Conservation (phyloP, 2,113 vertebrate genomes). For the Aegotheles bennettii region DNA sequence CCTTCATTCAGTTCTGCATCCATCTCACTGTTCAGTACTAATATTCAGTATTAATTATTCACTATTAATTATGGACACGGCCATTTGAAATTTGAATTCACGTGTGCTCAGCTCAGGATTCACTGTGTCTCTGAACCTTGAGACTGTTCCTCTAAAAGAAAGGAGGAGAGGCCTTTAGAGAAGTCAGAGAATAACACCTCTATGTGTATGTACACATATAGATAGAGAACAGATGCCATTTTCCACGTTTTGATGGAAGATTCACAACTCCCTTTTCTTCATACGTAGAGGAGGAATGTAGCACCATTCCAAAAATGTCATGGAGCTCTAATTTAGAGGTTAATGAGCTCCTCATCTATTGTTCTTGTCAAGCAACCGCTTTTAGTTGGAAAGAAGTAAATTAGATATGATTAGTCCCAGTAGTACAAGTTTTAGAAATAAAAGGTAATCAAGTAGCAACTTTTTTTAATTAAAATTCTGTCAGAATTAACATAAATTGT, state of each 20-base stretch:
- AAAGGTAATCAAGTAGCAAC: conserved; percentile 58
- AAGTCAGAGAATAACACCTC: neutral
- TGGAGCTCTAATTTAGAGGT: conserved; percentile 23
- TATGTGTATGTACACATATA: rapidly evolving
- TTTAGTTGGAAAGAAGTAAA: conserved; percentile 26
- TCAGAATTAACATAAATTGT: conserved; percentile 18
- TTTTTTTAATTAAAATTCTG: conserved; percentile 56
- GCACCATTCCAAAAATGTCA: conserved; percentile 10
- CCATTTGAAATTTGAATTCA: too few species aligned
- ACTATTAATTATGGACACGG: neutral
- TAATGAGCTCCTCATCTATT: conserved; percentile 28
- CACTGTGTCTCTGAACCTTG: neutral
- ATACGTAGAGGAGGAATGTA: neutral
- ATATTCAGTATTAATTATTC: neutral
- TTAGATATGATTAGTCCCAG: conserved; percentile 44
- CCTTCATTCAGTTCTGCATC: neutral
- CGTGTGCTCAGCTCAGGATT: too few species aligned
- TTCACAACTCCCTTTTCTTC: neutral
- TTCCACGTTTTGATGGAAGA: neutral
- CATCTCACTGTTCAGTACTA: too few species aligned
- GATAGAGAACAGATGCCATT: neutral
- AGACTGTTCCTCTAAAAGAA: neutral
- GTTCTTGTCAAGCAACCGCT: conserved; percentile 30
- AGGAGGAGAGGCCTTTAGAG: neutral
- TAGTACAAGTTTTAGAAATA: conserved; percentile 46